Conservation (phyloP, 1,140 invertebrate genomes). For the Hycleus cichorii region DNA sequence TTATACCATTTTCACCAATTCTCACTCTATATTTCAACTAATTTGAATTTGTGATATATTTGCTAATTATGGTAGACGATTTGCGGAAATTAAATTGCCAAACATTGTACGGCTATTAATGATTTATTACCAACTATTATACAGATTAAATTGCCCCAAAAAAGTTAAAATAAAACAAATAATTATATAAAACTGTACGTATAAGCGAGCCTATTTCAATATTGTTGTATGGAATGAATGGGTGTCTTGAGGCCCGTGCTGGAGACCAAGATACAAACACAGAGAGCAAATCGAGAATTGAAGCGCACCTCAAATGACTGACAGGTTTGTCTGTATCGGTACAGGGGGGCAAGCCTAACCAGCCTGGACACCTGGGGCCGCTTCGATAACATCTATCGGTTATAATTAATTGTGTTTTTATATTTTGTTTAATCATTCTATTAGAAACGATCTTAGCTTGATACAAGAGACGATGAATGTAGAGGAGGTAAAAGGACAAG, state of each 20-base stretch:
- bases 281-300: conserved; percentile 17
- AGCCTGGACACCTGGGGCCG: conserved; percentile 33
- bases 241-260: not conserved
- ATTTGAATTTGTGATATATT: conserved; percentile 34
- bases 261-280: not conserved
- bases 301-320: conserved; percentile 21
- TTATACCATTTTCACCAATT: conserved; percentile 3
- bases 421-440: conserved; percentile 42
- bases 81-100: conserved; percentile 34
- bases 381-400: conserved; percentile 36
- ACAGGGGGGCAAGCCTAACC: conserved; percentile 21
- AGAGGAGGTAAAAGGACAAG: not conserved
- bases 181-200: not conserved
- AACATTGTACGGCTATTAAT: not conserved
- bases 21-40: conserved; percentile 20
- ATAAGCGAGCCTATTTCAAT: not conserved
- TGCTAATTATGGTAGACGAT: conserved; percentile 33
- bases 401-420: conserved; percentile 42
- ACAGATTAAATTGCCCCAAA: not conserved
- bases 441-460: conserved; percentile 34
- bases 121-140: not conserved
- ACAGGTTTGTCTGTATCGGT: conserved; percentile 25
- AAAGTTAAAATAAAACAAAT: not conserved
- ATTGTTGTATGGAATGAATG: not conserved
- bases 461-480: conserved; percentile 4